Evolutionary conservation across 2,113 vertebrate species (phyloP).

Genomic region (Mus spicilegus): DNA sequence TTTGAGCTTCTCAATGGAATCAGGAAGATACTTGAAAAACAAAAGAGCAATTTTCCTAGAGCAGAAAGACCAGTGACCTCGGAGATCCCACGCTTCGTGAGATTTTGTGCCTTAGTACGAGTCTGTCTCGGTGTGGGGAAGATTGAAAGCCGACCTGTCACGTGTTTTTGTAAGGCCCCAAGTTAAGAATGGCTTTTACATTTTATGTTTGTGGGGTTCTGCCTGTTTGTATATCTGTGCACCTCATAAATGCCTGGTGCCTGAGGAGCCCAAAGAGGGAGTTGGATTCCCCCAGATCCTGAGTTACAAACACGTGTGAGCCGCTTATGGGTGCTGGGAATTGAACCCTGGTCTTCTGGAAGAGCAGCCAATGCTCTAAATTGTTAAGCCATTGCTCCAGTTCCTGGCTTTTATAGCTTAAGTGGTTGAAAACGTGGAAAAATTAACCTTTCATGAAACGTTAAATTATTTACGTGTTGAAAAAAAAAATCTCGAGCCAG

Average conservation of each 20-base stretch:
- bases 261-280: not conserved
- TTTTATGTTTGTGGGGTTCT: not conserved
- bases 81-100: not conserved
- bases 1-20: not conserved
- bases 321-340: not conserved
- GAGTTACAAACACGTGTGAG: not conserved
- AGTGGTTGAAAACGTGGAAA: not conserved
- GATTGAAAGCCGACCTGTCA: not conserved
- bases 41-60: not conserved
- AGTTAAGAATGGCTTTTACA: conserved; percentile 1
- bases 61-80: not conserved
- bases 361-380: not conserved
- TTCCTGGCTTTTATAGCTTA: not conserved
- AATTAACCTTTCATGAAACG: not conserved
- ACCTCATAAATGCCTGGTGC: not conserved
- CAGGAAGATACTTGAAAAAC: not conserved
- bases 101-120: not conserved
- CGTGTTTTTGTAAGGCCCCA: not conserved
- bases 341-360: not conserved
- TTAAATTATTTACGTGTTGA: not conserved
- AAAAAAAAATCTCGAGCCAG: no score
- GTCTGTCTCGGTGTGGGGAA: not conserved
- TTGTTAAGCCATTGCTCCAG: not conserved
- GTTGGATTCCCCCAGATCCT: not conserved
- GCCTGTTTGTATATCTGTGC: not conserved